A percentile compares a stretch with the other conserved stretches of the same genome.
Conservation (phyloP, 2,888 invertebrate species). For the Melanostoma mellinum region DNA sequence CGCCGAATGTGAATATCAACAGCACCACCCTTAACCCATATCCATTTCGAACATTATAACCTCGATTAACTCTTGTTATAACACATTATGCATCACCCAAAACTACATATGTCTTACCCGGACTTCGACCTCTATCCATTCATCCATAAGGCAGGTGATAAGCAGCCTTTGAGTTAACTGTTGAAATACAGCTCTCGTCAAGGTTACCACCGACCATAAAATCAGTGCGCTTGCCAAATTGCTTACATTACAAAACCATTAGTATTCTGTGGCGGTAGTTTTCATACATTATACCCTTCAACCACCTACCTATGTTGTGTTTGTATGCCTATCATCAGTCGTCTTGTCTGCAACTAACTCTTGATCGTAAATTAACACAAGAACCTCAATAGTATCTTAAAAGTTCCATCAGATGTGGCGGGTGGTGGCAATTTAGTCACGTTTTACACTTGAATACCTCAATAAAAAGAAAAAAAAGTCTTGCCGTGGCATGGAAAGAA, state of each 20-base stretch:
- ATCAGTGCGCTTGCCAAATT: constrained; percentile 68
- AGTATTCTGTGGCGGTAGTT: constrained; percentile 61
- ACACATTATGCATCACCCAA: constrained; percentile 46
- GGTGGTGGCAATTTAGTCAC: constrained; percentile 55
- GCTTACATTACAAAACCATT: constrained; percentile 70
- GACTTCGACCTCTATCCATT: constrained; percentile 42
- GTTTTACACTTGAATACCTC: constrained; percentile 53
- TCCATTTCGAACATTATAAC: constrained; percentile 34
- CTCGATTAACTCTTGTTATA: constrained; percentile 34
- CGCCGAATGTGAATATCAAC: constrained; percentile 10
- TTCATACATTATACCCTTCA: constrained; percentile 37
- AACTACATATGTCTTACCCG: constrained; percentile 37
- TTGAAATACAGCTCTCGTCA: constrained; percentile 67
- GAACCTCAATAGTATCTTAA: constrained; percentile 59
- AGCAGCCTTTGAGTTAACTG: constrained; percentile 53
- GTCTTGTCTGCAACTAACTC: constrained; percentile 45
- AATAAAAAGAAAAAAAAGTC: constrained; percentile 32
- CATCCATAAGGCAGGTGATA: constrained; percentile 48
- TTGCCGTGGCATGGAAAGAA: constrained; percentile 38
- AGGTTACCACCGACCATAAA: constrained; percentile 65
- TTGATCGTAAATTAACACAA: constrained; percentile 48
- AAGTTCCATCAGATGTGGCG: constrained; percentile 57
- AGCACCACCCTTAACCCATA: constrained; percentile 41
- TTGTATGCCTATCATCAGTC: constrained; percentile 4
- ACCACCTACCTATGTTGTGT: constrained; percentile 14